Conservation (phyloP, 2,888 invertebrate species). For the Ophraella communa region DNA sequence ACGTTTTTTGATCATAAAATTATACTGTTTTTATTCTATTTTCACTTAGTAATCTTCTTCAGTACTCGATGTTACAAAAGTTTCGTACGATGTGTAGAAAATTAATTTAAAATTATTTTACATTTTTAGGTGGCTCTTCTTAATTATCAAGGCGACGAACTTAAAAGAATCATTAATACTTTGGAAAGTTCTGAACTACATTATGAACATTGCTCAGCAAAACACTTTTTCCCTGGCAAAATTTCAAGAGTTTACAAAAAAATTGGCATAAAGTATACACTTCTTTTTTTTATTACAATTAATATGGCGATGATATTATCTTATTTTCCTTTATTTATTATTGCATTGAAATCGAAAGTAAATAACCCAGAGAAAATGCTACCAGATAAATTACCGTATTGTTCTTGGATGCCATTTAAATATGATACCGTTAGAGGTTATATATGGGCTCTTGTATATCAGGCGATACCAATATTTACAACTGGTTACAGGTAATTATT, state of each 20-base stretch:
- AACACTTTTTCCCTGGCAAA: conserved; percentile 42
- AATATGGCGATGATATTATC: conserved; percentile 50
- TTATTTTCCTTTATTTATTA: conserved; percentile 48
- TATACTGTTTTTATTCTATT: too few relatives aligned
- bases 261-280: conserved; percentile 46
- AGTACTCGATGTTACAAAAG: too few relatives aligned
- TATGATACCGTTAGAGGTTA: conserved; percentile 48
- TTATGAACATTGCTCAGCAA: conserved; percentile 40
- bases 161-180: conserved; percentile 44
- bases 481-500: conserved; percentile 47
- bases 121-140: conserved; percentile 45
- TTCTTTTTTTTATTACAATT: conserved; percentile 48
- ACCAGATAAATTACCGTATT: conserved; percentile 47
- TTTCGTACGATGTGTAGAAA: too few relatives aligned
- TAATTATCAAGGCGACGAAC: conserved; percentile 42
- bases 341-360: conserved; percentile 34
- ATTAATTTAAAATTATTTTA: neutral
- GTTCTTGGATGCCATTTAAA: conserved; percentile 54
- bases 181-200: conserved; percentile 46
- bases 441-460: conserved; percentile 51
- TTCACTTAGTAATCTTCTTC: too few relatives aligned
- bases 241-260: conserved; percentile 44
- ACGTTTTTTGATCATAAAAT: too few relatives aligned
- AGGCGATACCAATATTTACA: conserved; percentile 52
- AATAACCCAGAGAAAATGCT: conserved; percentile 32